These are phyloP conservation scores for Achroia grisella DNA, from an alignment of 1,140 invertebrate genomes.

Conservation along the genomic window DNA sequence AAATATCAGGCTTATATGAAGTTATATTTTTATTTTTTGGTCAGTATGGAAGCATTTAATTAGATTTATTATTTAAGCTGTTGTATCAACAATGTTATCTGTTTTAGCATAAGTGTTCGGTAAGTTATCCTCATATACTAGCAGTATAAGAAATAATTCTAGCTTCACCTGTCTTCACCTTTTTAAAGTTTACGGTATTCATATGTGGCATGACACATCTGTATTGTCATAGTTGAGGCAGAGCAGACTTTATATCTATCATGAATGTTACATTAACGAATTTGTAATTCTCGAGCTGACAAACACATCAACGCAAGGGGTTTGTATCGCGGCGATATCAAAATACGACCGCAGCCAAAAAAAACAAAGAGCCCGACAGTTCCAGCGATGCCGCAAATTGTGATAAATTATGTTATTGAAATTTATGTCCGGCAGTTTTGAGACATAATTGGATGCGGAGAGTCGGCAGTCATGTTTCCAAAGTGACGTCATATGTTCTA, in stretches of 20 bases:
- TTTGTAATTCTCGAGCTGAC: neutral
- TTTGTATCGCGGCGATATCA: neutral
- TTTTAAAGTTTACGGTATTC: too few relatives aligned
- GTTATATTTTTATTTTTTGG: too few relatives aligned
- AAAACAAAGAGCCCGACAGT: slow-evolving; percentile 15
- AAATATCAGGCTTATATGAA: too few relatives aligned
- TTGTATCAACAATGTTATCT: too few relatives aligned
- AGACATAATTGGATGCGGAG: slow-evolving; percentile 60
- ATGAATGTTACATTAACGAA: neutral
- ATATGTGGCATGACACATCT: too few relatives aligned
- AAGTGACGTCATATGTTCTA: slow-evolving; percentile 53
- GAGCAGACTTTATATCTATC: neutral
- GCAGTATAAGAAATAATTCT: too few relatives aligned
- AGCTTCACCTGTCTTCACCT: too few relatives aligned
- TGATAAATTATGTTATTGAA: slow-evolving; percentile 61
- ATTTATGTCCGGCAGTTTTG: slow-evolving; percentile 60
- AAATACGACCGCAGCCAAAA: neutral
- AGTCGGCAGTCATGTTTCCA: slow-evolving; percentile 40
- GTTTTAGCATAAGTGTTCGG: too few relatives aligned
- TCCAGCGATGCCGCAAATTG: slow-evolving; percentile 40
- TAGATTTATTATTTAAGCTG: too few relatives aligned
- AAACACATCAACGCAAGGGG: slow-evolving; percentile 2
- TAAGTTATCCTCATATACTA: too few relatives aligned
- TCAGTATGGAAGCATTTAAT: too few relatives aligned
- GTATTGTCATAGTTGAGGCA: too few relatives aligned